Base-by-base conservation (phyloP, 2,888 invertebrate species). In the Lasioglossum vierecki region DNA sequence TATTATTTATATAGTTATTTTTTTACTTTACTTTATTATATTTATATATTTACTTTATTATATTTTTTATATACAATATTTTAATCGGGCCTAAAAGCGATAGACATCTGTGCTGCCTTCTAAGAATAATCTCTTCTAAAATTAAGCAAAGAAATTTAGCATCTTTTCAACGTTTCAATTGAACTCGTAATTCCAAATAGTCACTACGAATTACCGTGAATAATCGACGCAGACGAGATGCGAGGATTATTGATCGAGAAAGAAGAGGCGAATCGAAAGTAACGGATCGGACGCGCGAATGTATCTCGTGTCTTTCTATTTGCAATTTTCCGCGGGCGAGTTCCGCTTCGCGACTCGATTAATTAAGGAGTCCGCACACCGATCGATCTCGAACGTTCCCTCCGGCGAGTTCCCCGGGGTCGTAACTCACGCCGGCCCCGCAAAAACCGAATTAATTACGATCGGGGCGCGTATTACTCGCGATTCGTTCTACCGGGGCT, bases 401-500 rank as follows among this genome's bases (percentile, higher is more conserved):
- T 57, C 22, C 15, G 46, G 18, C 44, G 63, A 75, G 75, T 8
- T 66, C 35, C 22, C 49, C 72, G n/a, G n/a, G 63, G 30, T 46
- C 26, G 63, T 39, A 72, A 81, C 71, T 76, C 41, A 76, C 71
- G 53, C 13, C n/a, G 6, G 18, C 68, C 72, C 70, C 70, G 79
- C 85, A 88, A 89, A 90, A 88, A 85, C 74, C 79, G 76, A 76
- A 90, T 91, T 88, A 87, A 91, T 90, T 82, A 78, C 75, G n/a
- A 30, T 39, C 76, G 86, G 80, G 57, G 9, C 84, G 73, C 76
- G 73, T 89, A 87, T 88, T 88, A 88, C 83, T 82, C 77, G 78
- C 88, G 83, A 90, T 87, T 80, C 79, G 85, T 18, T 68, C 26
- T 63, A 22, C 26, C 26, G 35, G 60, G 15, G 26, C 72, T 11